Evolutionary conservation across 2,888 invertebrate species (phyloP).

Genomic region (Spialia ferax): DNA sequence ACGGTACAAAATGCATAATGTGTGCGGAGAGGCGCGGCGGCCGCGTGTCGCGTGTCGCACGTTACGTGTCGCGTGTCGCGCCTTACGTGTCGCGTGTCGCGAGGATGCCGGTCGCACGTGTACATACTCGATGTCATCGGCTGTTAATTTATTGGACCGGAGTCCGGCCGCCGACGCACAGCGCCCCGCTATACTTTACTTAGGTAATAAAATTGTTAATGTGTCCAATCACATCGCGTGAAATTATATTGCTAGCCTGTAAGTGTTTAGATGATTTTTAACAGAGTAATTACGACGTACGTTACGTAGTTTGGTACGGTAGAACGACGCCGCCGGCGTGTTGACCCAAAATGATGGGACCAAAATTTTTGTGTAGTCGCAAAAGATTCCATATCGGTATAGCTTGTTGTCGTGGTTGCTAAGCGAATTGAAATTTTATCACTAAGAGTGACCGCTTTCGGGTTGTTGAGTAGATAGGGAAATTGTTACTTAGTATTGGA

Average conservation of each 20-base stretch:
- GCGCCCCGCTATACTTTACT: constrained; percentile 52
- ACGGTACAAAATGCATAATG: constrained; percentile 81
- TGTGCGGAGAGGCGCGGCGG: constrained; percentile 41
- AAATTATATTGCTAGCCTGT: constrained; percentile 63
- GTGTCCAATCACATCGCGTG: constrained; percentile 67
- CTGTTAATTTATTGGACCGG: constrained; percentile 47
- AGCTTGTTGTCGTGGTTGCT: constrained; percentile 63
- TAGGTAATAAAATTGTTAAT: constrained; percentile 69
- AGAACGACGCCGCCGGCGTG: constrained; percentile 47
- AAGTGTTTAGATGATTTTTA: constrained; percentile 69
- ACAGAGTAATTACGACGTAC: constrained; percentile 54
- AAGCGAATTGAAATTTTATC: constrained; percentile 75
- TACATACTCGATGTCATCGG: constrained; percentile 48
- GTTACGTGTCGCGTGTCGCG: too few species aligned
- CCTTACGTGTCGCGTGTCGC: too few species aligned
- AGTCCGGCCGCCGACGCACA: constrained; percentile 35
- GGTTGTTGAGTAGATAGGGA: constrained; percentile 75
- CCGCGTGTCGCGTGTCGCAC: constrained; percentile 27
- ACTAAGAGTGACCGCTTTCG: constrained; percentile 74
- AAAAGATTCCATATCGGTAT: constrained; percentile 62
- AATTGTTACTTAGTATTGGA: constrained; percentile 63
- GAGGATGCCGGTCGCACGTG: constrained; percentile 44
- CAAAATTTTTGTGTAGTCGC: constrained; percentile 74
- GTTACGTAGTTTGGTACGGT: constrained; percentile 53
- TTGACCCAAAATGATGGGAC: constrained; percentile 69